phyloP scores from a whole-genome alignment of 2,113 vertebrate genomes.

The human region DNA sequence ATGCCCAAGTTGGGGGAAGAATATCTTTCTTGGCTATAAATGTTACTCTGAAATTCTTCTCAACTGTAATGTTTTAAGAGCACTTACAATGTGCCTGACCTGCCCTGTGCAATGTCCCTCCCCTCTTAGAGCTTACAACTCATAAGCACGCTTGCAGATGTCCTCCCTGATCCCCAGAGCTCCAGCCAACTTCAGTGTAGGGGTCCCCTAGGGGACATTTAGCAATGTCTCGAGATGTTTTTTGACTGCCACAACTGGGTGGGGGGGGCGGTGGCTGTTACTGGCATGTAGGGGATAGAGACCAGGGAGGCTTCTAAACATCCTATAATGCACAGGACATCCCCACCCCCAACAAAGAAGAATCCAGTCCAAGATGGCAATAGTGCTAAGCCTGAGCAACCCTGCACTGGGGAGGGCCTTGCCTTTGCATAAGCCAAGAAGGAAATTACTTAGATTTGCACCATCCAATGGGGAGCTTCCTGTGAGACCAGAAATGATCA shows the following conservation, averaged over 20 bases:
- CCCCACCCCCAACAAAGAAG: neutral
- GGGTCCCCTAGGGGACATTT: neutral
- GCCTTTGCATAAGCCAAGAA: neutral
- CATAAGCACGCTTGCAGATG: neutral
- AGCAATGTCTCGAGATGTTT: neutral
- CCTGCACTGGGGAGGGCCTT: neutral
- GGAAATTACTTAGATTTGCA: neutral
- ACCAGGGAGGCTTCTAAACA: neutral
- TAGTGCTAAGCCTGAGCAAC: neutral
- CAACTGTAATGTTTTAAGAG: slow-evolving; percentile 18
- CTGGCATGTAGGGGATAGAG: neutral
- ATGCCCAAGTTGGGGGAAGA: neutral
- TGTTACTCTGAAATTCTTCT: slow-evolving; percentile 45
- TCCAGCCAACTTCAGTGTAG: neutral
- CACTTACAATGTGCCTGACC: neutral
- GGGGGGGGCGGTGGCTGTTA: neutral
- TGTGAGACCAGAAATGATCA: neutral
- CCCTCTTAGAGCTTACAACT: neutral
- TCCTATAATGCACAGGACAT: neutral
- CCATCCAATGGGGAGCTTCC: neutral
- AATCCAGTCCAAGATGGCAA: neutral
- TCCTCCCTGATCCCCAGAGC: neutral
- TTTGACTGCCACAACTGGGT: neutral
- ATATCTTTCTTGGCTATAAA: slow-evolving; percentile 59
- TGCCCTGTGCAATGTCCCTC: neutral